Base-by-base conservation (phyloP, 2,888 invertebrate species). In the Bellardia bayeri region DNA sequence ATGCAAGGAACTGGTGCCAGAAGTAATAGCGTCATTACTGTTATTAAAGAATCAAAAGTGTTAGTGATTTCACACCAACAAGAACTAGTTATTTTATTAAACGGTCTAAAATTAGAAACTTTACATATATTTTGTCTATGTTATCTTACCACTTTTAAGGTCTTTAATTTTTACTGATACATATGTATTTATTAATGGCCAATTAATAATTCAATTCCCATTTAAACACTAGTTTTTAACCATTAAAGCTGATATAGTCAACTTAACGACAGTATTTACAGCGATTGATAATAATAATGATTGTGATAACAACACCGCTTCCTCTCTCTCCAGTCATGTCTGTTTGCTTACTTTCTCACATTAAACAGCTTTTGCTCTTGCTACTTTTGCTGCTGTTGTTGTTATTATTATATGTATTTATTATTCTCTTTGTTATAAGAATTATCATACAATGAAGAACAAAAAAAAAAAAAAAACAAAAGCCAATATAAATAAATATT, bases 381-480 rank as follows among this genome's bases (percentile, higher is more conserved):
- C 51, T 66, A 37, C 42, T 61, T 14, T 63, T 64, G 42, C 40
- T 66, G 7, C 42, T 66, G 3, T 58, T 30, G 30, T 68, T 42
- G 7, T 54, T 66, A 30, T 3, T 23, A 23, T 23, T 23, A 23
- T 23, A 23, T 23, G 23, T 23, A 23, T 6, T 37, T 54, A 51
- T n/a, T 79, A 30, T 68, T 13, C 54, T 23, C 66, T 49, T 82
- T 42, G 37, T 40, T n/a, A 74, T 42, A 56, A 5, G 33, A 49
- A 68, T 75, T 75, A 75, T 74, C 42, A 54, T 72, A 45, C 8
- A 16, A 56, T 13, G 45, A 3, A n/a, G n/a, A 51, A 0, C 14
- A 51, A 13, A 49, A 66, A n/a, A 79, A n/a, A n/a, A n/a, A 16
- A 30, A 81, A 63, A 54, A 80, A 63, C 58, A 72, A 71, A 42